Percentiles rank a stretch among this genome's conserved stretches.
Evolutionary conservation across 2,113 vertebrate species (phyloP).

Genomic region (Scalopus aquaticus): DNA sequence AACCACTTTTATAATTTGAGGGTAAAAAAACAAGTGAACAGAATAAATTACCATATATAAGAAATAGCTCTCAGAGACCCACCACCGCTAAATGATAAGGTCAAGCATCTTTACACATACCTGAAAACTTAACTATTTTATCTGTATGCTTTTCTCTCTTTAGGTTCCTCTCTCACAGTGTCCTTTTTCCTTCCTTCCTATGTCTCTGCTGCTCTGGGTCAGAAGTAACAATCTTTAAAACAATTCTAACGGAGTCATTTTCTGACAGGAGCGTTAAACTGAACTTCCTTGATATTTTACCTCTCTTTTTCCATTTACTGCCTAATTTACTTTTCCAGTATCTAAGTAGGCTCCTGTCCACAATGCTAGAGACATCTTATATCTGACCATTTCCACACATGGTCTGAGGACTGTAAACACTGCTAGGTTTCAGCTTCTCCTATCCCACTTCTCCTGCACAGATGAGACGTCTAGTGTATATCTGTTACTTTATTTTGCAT

Average conservation of each 20-base stretch:
- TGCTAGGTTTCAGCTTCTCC: not conserved
- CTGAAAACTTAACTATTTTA: not conserved
- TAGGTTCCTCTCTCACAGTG: not conserved
- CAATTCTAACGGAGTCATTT: not conserved
- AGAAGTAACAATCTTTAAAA: not conserved
- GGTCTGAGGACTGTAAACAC: not conserved
- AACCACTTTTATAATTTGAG: not conserved
- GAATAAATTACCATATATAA: not conserved
- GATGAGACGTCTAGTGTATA: not conserved
- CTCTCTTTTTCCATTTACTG: not conserved
- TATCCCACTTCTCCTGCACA: not conserved
- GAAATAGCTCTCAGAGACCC: not conserved
- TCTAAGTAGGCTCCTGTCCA: not conserved
- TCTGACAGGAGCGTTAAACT: not conserved
- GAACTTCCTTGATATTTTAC: not conserved
- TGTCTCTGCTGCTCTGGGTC: not conserved
- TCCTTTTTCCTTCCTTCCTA: not conserved
- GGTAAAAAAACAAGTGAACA: not conserved
- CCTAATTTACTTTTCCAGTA: not conserved
- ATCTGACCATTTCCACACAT: not conserved
- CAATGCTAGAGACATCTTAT: not conserved
- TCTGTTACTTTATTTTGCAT: not conserved
- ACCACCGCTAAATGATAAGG: not conserved
- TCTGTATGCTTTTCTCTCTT: not conserved
- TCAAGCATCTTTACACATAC: not conserved